Evolutionary conservation across 2,888 invertebrate species (phyloP), one percentile per base, ranked within the genome.

Genomic region (Orchestes rusci): DNA sequence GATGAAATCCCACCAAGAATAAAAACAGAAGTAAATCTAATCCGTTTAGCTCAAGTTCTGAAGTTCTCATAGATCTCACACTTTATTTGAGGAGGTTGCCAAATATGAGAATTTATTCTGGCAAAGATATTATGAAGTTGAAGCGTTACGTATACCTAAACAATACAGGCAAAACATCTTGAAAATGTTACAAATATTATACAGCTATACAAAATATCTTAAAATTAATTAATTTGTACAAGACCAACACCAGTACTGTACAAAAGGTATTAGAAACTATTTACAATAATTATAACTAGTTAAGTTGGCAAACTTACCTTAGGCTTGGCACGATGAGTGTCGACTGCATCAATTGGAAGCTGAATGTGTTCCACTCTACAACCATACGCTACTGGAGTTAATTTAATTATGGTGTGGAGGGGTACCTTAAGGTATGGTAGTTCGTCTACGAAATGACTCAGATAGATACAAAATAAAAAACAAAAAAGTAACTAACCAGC

Each of bases 361-460:
- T 83, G 79, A 65, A 97, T 88, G 70, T 92, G 84, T 65, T 97
- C 96, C 65, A 95, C 87, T 60, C 93, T 86, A 69, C 97, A 99
- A 29, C 97, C 97, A 68, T 99, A 99, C 23, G 99, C 97, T 20
- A 96, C 90, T 2, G 97, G 97, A 15, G 96, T 97, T 64, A 99
- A 72, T 70, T 96, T 96, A 66, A 97, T 92, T 57, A 97, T 85
- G 38, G 94, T 90, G 71, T 99, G 97, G 45, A 93, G 73, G 4
- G 93, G 93, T 56, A 93, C 92, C 70, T 84, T 80, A 40, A 93
- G 73, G 68, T 92, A 93, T 3, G 93, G 92, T 54, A 93, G 72
- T 70, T 93, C 91, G 62, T 86, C 89, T 87, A 23, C 5, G 10
- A 23, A 23, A 7, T 7, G 23, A 23, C 5, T 10, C 23, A 5